Evolutionary conservation across 2,113 vertebrate species (phyloP).

Genomic region (Condylura cristata): DNA sequence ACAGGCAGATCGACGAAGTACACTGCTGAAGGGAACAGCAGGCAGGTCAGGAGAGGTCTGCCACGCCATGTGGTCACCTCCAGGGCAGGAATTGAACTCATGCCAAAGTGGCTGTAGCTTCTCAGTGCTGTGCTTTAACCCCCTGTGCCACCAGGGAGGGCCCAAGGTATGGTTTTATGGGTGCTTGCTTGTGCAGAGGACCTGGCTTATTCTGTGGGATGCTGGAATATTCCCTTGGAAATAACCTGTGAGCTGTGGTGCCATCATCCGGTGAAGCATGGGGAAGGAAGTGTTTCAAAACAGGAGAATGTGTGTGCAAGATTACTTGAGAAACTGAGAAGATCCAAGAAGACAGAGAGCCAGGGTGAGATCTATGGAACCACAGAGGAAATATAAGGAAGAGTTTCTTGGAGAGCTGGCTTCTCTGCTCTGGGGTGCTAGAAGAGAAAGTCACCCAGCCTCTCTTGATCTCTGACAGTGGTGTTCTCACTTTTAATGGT

Average conservation of each 20-base stretch:
- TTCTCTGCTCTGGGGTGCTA: not conserved
- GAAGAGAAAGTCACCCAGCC: not conserved
- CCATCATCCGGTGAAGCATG: not conserved
- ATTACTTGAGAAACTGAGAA: not conserved
- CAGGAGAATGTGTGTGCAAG: not conserved
- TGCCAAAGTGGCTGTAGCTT: too few relatives aligned
- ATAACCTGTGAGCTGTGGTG: not conserved
- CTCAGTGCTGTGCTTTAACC: too few relatives aligned
- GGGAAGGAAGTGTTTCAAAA: too few relatives aligned
- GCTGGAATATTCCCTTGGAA: not conserved
- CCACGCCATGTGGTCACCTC: too few relatives aligned
- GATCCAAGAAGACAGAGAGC: not conserved
- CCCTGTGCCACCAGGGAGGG: too few relatives aligned
- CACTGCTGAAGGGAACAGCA: too few relatives aligned
- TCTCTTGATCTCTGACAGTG: not conserved
- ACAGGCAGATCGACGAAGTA: too few relatives aligned
- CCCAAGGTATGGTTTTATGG: rapidly evolving
- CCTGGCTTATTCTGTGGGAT: not conserved
- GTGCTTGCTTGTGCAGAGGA: not conserved
- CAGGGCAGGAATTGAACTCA: too few relatives aligned
- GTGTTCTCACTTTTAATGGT: not conserved
- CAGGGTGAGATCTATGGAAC: not conserved
- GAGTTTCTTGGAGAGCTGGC: not conserved
- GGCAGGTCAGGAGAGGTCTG: too few relatives aligned
- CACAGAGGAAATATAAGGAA: not conserved